These are phyloP conservation scores for Eleutherodactylus coqui DNA, from an alignment of 2,797 vertebrate species.

Conservation along the genomic window DNA sequence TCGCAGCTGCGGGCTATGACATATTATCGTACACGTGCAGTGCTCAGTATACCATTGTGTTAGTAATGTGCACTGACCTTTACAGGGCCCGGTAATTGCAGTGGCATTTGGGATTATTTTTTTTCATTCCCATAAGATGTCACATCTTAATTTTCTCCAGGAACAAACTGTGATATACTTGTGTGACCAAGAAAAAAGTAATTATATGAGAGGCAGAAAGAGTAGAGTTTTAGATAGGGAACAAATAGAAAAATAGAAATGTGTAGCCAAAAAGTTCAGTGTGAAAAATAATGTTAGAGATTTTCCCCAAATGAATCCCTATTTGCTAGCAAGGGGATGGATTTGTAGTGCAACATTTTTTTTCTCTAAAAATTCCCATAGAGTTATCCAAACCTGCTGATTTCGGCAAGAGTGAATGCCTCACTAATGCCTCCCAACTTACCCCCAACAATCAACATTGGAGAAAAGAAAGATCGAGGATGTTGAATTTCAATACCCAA, in stretches of 20 bases:
- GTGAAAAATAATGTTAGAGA: not conserved
- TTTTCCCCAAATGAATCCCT: not conserved
- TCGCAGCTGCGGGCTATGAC: constrained; percentile 26
- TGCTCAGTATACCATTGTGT: not conserved
- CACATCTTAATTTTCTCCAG: constrained; percentile 29
- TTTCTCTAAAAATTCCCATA: too few species aligned
- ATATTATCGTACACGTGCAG: constrained; percentile 13
- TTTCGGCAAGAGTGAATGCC: too few species aligned
- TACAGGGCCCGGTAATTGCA: constrained; percentile 40
- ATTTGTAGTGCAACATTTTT: not conserved
- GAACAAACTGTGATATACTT: not conserved
- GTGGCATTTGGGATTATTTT: constrained; percentile 43
- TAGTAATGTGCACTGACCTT: constrained; percentile 50
- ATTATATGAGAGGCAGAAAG: constrained; percentile 1
- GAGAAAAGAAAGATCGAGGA: too few species aligned
- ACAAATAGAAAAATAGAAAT: not conserved
- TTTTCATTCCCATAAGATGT: constrained; percentile 31
- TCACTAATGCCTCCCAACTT: too few species aligned
- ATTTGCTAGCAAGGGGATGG: not conserved
- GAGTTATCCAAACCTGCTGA: too few species aligned
- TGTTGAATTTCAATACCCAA: too few species aligned
- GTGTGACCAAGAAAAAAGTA: constrained; percentile 2
- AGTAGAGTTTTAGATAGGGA: not conserved
- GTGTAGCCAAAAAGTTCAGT: not conserved
- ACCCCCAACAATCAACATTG: too few species aligned